These are phyloP conservation scores for Hemitrygon akajei DNA, from an alignment of 2,797 vertebrate species.

Conservation along the genomic window DNA sequence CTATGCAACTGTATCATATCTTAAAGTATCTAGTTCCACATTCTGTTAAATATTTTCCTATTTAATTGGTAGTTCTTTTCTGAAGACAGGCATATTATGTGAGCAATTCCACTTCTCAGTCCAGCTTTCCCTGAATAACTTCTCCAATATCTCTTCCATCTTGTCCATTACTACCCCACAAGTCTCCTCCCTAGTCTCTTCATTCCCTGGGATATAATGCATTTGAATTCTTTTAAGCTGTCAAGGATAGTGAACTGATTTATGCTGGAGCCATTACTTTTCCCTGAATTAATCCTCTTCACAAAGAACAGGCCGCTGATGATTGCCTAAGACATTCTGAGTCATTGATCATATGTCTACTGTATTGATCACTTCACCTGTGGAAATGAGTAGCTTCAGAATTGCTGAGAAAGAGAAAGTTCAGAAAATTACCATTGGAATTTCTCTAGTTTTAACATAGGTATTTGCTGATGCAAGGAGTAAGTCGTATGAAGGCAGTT, in stretches of 20 bases:
- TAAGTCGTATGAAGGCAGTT: too few relatives aligned
- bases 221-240: background rate
- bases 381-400: background rate
- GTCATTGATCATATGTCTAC: background rate
- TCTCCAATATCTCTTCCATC: background rate
- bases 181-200: background rate
- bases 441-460: too few relatives aligned
- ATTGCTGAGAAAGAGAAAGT: background rate
- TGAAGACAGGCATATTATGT: background rate
- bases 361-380: background rate
- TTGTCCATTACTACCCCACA: background rate
- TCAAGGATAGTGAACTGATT: background rate
- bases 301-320: background rate
- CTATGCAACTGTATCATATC: too few relatives aligned
- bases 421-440: background rate
- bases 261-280: background rate
- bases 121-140: background rate
- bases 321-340: background rate
- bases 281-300: background rate
- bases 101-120: background rate
- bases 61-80: background rate
- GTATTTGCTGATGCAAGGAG: too few relatives aligned
- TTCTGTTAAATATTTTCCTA: too few relatives aligned
- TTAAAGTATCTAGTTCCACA: too few relatives aligned
- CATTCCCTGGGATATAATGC: background rate